These are phyloP conservation scores for Mnemiopsis leidyi DNA, from an alignment of 37 sponge, comb jelly and placozoan species.

Conservation along the genomic window DNA sequence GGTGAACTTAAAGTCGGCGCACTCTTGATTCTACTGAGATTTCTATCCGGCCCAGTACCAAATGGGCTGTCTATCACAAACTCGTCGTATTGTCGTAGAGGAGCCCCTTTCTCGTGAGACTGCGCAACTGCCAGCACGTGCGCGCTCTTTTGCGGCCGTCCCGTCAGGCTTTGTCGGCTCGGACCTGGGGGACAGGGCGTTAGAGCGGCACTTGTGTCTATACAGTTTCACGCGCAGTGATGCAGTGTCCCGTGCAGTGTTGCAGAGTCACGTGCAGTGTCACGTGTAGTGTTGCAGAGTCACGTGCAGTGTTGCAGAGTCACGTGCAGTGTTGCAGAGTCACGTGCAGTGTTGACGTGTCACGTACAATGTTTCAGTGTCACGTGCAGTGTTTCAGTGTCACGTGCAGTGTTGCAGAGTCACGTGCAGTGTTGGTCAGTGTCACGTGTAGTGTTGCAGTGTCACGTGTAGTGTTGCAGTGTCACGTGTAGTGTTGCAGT, in stretches of 20 bases:
- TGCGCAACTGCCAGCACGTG: constrained; percentile 5
- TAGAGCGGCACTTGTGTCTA: neutral
- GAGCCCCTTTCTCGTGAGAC: constrained; percentile 38
- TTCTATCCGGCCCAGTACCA: neutral
- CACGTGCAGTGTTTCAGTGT: neutral
- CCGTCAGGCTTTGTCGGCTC: constrained; percentile 48
- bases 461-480: neutral
- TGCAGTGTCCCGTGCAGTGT: neutral
- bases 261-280: neutral
- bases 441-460: neutral
- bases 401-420: neutral
- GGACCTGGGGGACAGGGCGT: constrained; percentile 3
- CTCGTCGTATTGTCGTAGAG: constrained; percentile 27
- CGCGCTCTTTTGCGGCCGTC: neutral
- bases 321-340: neutral
- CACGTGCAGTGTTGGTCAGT: no score
- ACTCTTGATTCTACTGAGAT: neutral
- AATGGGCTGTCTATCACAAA: neutral
- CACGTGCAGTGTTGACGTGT: neutral
- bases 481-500: neutral
- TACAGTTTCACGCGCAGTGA: neutral
- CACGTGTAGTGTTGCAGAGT: neutral
- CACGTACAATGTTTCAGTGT: neutral
- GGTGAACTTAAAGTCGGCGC: neutral
- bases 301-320: neutral